Conservation (phyloP, 2,113 vertebrate genomes). For the Propithecus coquereli region DNA sequence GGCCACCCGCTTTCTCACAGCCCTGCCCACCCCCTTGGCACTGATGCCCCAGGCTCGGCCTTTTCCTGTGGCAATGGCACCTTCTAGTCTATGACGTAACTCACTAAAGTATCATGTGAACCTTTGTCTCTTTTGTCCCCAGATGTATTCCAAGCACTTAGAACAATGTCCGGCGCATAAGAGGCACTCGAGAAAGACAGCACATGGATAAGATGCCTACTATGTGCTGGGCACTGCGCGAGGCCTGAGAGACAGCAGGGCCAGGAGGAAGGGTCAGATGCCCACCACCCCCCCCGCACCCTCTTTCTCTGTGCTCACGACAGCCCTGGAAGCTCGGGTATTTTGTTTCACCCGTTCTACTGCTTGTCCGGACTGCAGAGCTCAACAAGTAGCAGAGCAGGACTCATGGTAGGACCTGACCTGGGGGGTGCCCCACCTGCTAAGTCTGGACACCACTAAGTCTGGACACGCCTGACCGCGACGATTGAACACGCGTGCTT, state of each 20-base stretch:
- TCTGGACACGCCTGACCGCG: fast-evolving
- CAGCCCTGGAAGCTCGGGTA: neutral
- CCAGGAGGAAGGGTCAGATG: neutral
- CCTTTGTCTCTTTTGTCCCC: neutral
- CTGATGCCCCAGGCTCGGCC: neutral
- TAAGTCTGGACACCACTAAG: fast-evolving
- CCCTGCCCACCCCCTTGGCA: neutral
- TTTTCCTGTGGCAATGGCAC: fast-evolving
- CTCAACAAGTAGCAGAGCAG: neutral
- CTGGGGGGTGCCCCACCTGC: neutral
- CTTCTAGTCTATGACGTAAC: neutral
- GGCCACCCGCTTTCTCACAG: neutral
- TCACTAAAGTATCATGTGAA: fast-evolving
- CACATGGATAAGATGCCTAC: fast-evolving
- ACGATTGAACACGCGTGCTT: no score
- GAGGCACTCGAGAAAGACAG: fast-evolving
- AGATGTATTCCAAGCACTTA: fast-evolving
- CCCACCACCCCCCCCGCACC: no score
- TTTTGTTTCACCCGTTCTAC: neutral
- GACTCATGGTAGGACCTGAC: neutral
- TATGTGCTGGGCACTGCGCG: no score
- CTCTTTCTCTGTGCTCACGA: neutral
- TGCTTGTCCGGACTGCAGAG: neutral
- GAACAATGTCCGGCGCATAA: neutral
- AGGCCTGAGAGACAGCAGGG: neutral